A percentile compares a stretch with the other conserved stretches of the same genome.
phyloP scores from a whole-genome alignment of 2,888 invertebrate genomes.

The Apodemia mormo region DNA sequence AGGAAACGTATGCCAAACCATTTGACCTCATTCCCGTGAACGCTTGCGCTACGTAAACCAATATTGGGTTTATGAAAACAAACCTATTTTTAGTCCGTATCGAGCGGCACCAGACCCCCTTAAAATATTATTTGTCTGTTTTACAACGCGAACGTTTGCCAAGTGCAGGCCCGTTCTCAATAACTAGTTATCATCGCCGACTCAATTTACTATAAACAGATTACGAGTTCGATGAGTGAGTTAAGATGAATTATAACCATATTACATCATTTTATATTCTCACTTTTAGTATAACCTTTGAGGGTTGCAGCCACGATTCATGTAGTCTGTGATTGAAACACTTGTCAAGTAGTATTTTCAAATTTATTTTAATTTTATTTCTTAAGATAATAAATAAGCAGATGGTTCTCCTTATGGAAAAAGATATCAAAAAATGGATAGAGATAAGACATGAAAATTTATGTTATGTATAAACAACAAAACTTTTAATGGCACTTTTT shows the following conservation, averaged over 20 bases:
- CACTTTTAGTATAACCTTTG: slow-evolving; percentile 1
- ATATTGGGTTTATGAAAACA: slow-evolving; percentile 76
- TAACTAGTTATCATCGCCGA: slow-evolving; percentile 45
- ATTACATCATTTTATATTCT: slow-evolving; percentile 2
- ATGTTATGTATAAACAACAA: too few species aligned
- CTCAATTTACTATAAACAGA: slow-evolving; percentile 58
- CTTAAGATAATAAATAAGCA: too few species aligned
- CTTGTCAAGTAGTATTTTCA: too few species aligned
- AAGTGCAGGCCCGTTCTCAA: slow-evolving; percentile 64
- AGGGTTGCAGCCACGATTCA: not conserved
- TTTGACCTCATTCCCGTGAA: slow-evolving; percentile 74
- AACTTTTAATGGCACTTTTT: too few species aligned
- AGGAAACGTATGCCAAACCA: slow-evolving; percentile 69
- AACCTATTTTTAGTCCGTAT: slow-evolving; percentile 69
- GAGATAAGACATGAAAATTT: too few species aligned
- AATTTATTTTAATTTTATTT: too few species aligned
- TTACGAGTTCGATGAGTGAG: slow-evolving; percentile 29
- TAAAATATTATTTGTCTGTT: slow-evolving; percentile 71
- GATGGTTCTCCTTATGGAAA: too few species aligned
- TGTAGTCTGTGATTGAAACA: too few species aligned
- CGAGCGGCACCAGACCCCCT: slow-evolving; percentile 57
- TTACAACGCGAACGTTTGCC: slow-evolving; percentile 64
- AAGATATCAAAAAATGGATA: too few species aligned
- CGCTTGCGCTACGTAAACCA: slow-evolving; percentile 73
- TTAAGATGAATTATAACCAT: slow-evolving; percentile 20